Evolutionary conservation across 2,113 vertebrate genomes (phyloP).

Genomic region (Gambusia holbrooki): DNA sequence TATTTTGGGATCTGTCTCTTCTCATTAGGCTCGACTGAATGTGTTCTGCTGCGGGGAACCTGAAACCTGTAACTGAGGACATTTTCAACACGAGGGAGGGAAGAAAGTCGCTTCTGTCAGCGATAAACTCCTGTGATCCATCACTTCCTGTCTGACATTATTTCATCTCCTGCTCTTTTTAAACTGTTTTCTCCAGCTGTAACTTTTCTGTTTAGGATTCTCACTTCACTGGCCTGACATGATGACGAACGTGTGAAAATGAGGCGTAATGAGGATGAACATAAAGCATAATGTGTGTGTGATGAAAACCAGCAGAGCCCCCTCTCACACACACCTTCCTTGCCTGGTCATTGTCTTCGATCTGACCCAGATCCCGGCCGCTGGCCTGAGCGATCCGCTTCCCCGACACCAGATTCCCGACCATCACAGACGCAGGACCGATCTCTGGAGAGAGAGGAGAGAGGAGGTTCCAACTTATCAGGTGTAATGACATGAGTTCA

Average conservation of each 20-base stretch:
- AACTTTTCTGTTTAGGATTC: background rate
- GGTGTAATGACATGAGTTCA: background rate
- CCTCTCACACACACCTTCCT: slow-evolving; percentile 86
- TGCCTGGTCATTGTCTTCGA: slow-evolving; percentile 97
- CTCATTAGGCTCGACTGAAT: background rate
- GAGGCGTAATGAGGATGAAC: background rate
- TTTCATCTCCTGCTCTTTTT: background rate
- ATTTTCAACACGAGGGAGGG: slow-evolving; percentile 12
- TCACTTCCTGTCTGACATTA: background rate
- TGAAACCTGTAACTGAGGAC: slow-evolving; percentile 19
- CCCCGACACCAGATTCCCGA: slow-evolving; percentile 97
- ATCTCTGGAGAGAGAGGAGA: slow-evolving; percentile 83
- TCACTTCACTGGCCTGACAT: no score
- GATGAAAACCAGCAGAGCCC: slow-evolving; percentile 62
- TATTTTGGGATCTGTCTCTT: slow-evolving; percentile 39
- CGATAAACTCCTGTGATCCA: background rate
- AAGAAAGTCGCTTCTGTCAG: slow-evolving; percentile 30
- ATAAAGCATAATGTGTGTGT: background rate
- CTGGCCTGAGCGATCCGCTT: slow-evolving; percentile 99
- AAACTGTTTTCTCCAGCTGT: background rate
- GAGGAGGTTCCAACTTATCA: background rate
- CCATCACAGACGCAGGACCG: slow-evolving; percentile 99
- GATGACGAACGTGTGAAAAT: background rate
- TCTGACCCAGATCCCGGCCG: slow-evolving; percentile 93
- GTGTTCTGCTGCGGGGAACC: background rate